phyloP scores from a whole-genome alignment of 2,888 invertebrate genomes.

The Parnassius apollo region DNA sequence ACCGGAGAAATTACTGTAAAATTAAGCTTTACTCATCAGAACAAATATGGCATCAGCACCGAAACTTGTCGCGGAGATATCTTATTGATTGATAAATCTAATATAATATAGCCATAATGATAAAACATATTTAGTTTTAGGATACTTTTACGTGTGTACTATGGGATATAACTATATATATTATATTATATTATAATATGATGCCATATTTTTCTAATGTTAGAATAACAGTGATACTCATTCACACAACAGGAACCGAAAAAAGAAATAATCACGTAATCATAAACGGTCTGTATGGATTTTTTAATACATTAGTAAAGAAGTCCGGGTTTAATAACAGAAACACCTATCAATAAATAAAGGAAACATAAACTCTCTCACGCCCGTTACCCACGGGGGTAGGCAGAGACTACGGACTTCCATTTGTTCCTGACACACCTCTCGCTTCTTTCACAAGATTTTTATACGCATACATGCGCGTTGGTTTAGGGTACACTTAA shows the following conservation, averaged over 20 bases:
- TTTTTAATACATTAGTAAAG: background rate
- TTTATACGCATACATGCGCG: no score
- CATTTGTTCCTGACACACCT: no score
- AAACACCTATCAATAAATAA: no score
- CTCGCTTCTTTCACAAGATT: no score
- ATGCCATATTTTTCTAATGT: conserved; percentile 40
- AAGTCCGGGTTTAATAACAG: no score
- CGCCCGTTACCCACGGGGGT: no score
- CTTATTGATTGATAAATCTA: conserved; percentile 26
- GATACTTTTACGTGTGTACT: conserved; percentile 38
- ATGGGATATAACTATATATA: conserved; percentile 24
- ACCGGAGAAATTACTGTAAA: conserved; percentile 48
- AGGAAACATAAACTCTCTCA: no score
- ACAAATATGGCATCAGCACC: conserved; percentile 31
- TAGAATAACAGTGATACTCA: conserved; percentile 70
- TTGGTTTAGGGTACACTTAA: no score
- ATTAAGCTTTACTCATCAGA: conserved; percentile 62
- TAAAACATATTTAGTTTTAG: conserved; percentile 36
- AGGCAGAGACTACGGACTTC: no score
- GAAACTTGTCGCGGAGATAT: conserved; percentile 21
- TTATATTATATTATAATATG: conserved; percentile 24
- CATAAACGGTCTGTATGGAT: conserved; percentile 52
- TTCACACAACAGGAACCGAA: conserved; percentile 55
- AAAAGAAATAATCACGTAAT: conserved; percentile 66
- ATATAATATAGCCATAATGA: conserved; percentile 37